phyloP scores from a whole-genome alignment of 2,888 invertebrate genomes.

The Nymphalis urticae region DNA sequence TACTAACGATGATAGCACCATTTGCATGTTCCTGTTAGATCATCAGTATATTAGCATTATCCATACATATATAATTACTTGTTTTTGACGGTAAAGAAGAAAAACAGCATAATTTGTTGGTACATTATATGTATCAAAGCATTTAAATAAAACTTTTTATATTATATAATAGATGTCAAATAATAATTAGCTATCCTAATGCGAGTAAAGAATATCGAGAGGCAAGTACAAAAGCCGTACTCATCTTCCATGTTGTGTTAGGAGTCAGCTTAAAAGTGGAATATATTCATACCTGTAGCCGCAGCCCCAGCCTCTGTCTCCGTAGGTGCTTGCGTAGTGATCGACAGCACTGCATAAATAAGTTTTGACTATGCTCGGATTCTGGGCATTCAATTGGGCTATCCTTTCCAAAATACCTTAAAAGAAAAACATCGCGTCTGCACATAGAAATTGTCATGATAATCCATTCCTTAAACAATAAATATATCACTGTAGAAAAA shows the following conservation, averaged over 20 bases:
- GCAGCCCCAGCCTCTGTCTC: constrained; percentile 96
- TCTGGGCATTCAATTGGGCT: constrained; percentile 71
- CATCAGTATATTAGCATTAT: too few relatives aligned
- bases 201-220: too few relatives aligned
- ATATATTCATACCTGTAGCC: constrained; percentile 84
- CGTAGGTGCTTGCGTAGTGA: constrained; percentile 93
- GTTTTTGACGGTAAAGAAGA: neutral
- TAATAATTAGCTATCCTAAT: too few relatives aligned
- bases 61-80: too few relatives aligned
- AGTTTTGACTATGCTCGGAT: constrained; percentile 84
- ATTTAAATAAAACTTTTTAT: too few relatives aligned
- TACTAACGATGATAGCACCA: constrained; percentile 92
- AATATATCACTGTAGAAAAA: too few relatives aligned
- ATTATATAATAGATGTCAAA: neutral
- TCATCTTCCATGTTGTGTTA: neutral
- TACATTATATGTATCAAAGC: too few relatives aligned
- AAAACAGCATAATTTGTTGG: neutral
- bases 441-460: too few relatives aligned
- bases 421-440: neutral
- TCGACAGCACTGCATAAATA: constrained; percentile 91
- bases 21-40: constrained; percentile 88
- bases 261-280: neutral
- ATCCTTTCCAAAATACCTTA: constrained; percentile 74
- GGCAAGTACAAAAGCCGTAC: too few relatives aligned
- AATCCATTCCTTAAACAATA: too few relatives aligned